Conservation (phyloP, 2,113 vertebrate genomes). For the Romanogobio albipinnatus region DNA sequence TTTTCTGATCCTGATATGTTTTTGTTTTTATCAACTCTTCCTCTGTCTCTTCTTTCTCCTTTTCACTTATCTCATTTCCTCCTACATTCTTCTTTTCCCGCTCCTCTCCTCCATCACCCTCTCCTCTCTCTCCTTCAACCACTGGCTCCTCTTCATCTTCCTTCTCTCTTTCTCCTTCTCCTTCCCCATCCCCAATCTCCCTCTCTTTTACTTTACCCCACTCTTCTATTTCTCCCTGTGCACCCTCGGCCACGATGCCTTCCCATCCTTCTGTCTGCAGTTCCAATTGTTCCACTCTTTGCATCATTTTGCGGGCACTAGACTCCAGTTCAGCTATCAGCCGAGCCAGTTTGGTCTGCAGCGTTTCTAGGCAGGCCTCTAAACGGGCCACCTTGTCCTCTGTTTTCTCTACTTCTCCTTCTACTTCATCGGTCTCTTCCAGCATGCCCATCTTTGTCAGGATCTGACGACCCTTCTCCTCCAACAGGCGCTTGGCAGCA, state of each 20-base stretch:
- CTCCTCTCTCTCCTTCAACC: slow-evolving; percentile 55
- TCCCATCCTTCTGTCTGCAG: slow-evolving; percentile 68
- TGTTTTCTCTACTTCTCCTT: slow-evolving; percentile 65
- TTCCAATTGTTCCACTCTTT: slow-evolving; percentile 81
- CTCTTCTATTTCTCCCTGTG: neutral
- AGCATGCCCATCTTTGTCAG: slow-evolving; percentile 87
- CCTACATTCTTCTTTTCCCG: slow-evolving; percentile 39
- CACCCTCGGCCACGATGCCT: slow-evolving; percentile 31
- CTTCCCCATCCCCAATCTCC: slow-evolving; percentile 56
- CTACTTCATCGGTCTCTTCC: slow-evolving; percentile 66
- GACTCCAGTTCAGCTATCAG: slow-evolving; percentile 88
- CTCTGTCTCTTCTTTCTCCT: slow-evolving; percentile 9
- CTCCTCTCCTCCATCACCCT: slow-evolving; percentile 27
- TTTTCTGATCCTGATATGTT: slow-evolving; percentile 14
- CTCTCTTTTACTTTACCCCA: neutral
- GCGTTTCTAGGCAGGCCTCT: slow-evolving; percentile 75
- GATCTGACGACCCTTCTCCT: slow-evolving; percentile 90
- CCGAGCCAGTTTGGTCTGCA: slow-evolving; percentile 86
- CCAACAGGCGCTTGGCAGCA: slow-evolving; percentile 81
- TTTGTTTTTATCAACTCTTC: neutral
- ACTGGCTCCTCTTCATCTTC: slow-evolving; percentile 55
- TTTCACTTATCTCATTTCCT: slow-evolving; percentile 1
- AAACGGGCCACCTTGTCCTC: slow-evolving; percentile 70
- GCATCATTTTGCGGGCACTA: slow-evolving; percentile 75
- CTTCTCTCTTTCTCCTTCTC: slow-evolving; percentile 55